These are phyloP conservation scores for Drosophila quasianomalipes DNA, from an alignment of 2,888 invertebrate genomes.

Conservation along the genomic window DNA sequence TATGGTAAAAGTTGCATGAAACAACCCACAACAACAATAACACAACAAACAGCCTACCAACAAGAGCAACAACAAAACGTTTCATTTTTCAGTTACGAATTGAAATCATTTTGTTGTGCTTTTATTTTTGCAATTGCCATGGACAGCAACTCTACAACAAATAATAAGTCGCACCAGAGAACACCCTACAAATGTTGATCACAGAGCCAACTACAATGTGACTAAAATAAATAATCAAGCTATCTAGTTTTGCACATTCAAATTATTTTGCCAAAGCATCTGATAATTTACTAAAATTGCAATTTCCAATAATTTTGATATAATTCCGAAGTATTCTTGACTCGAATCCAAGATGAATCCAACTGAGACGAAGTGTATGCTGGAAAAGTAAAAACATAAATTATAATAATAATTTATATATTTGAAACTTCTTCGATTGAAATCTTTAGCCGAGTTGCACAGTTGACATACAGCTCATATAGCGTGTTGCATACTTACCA, in stretches of 20 bases:
- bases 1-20: slow-evolving; percentile 79
- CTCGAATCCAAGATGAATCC: not conserved
- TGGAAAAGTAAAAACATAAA: not conserved
- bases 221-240: not conserved
- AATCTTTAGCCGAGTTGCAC: slow-evolving; percentile 16
- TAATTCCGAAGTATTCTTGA: not conserved
- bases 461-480: slow-evolving; percentile 46
- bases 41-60: slow-evolving; percentile 22
- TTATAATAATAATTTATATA: not conserved
- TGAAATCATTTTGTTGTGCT: slow-evolving; percentile 59
- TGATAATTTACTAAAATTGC: not conserved
- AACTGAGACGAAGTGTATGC: not conserved
- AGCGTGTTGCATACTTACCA: slow-evolving; percentile 49
- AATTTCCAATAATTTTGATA: not conserved
- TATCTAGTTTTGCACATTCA: not conserved
- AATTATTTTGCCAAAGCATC: not conserved
- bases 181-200: slow-evolving; percentile 7
- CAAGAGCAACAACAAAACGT: slow-evolving; percentile 55
- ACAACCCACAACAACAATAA: slow-evolving; percentile 43
- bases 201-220: not conserved
- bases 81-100: slow-evolving; percentile 73
- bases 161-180: slow-evolving; percentile 13
- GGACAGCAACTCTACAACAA: slow-evolving; percentile 16
- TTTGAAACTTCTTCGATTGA: slow-evolving; percentile 3
- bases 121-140: slow-evolving; percentile 58